Evolutionary conservation across 2,113 vertebrate species (phyloP).

Genomic region (Amphilophus citrinellus): DNA sequence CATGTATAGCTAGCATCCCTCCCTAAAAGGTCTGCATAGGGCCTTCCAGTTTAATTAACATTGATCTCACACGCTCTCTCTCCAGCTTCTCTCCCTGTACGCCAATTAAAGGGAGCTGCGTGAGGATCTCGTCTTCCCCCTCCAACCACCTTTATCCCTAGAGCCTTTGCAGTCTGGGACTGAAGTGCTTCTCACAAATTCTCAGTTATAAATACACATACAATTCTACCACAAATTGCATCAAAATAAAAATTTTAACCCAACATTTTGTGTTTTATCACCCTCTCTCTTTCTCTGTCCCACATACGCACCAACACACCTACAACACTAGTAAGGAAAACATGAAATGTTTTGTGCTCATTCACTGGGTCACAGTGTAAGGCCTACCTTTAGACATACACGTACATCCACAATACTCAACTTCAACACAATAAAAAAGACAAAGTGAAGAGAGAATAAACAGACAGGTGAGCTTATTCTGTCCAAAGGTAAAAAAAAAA

Average conservation of each 20-base stretch:
- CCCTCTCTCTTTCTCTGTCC: background rate
- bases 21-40: conserved; percentile 85
- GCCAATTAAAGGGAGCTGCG: conserved; percentile 75
- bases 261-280: background rate
- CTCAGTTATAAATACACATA: conserved; percentile 29
- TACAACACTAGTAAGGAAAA: conserved; percentile 29
- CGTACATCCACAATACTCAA: conserved; percentile 55
- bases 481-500: too few species aligned
- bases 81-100: conserved; percentile 52
- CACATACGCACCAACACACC: background rate
- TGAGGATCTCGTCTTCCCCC: conserved; percentile 37
- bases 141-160: conserved; percentile 26
- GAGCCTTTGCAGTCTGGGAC: conserved; percentile 55
- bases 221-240: conserved; percentile 15
- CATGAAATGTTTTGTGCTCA: conserved; percentile 64
- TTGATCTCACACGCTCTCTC: conserved; percentile 50
- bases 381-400: conserved; percentile 79
- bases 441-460: conserved; percentile 8
- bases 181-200: conserved; percentile 35
- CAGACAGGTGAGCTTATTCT: background rate
- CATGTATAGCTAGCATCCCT: conserved; percentile 73
- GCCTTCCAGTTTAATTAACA: conserved; percentile 76
- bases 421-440: conserved; percentile 43
- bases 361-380: conserved; percentile 60
- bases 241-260: conserved; percentile 52